phyloP scores from a whole-genome alignment of 1,140 invertebrate species.

The Aleiodes sp. region DNA sequence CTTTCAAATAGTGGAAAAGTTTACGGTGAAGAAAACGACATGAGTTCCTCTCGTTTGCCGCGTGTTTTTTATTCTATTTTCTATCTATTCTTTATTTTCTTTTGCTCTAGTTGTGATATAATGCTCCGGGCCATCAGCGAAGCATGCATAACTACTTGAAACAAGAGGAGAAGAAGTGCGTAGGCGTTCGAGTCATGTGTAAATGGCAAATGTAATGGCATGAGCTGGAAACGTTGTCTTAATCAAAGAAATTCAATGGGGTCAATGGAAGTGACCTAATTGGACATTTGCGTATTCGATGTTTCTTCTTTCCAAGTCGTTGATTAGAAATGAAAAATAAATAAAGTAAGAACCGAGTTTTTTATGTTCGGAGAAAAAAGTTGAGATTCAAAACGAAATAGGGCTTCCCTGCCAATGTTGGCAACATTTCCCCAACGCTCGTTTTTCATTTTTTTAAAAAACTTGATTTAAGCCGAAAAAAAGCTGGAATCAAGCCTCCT shows the following conservation, averaged over 20 bases:
- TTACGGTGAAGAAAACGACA: background rate
- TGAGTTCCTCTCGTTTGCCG: background rate
- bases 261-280: constrained; percentile 2
- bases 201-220: background rate
- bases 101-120: background rate
- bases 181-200: background rate
- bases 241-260: background rate
- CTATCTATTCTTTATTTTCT: background rate
- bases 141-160: no score
- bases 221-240: background rate
- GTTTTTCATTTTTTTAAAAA: no score
- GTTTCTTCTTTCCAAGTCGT: background rate
- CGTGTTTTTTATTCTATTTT: background rate
- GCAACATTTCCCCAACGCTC: no score
- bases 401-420: no score
- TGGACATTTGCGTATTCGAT: background rate
- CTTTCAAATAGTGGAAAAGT: background rate
- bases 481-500: no score
- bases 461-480: no score
- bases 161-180: background rate
- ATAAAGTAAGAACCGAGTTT: no score
- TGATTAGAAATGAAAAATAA: no score
- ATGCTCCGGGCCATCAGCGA: no score
- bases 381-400: no score
- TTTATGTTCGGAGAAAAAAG: no score